Evolutionary conservation across 2,888 invertebrate genomes (phyloP), one percentile per base, ranked within the genome.

Genomic region (Ormyrus labotus): DNA sequence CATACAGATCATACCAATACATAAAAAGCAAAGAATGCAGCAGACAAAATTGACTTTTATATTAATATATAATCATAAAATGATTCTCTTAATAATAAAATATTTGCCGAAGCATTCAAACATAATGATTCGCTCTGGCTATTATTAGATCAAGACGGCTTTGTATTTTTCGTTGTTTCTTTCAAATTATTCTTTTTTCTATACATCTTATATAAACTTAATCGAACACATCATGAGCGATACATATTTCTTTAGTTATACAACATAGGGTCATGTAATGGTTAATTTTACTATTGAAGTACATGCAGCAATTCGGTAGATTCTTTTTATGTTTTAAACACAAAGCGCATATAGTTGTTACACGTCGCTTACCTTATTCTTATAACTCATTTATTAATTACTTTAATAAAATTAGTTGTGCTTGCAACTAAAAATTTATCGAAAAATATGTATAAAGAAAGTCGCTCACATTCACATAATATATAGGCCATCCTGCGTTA

Each of bases 61-160:
- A 81, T 81, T 81, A 83, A 84, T 73, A 83, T 85, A 84, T 83
- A 83, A 83, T 83, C 80, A 83, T 86, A 85, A 87, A 85, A 84
- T 34, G 34, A 34, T 85, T 84, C 82, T 82, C 68, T 78, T 85
- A 72, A 71, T 88, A 87, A 87, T 87, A 89, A 88, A 89, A 88
- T 89, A 89, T 89, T 88, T 86, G 86, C 86, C 87, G 86, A 87
- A 87, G 65, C 57, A 55, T 76, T 77, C 34, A 34, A 34, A 34
- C 34, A 50, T 68, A 51, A 63, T 69, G 51, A 61, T 11, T 45
- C 51, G 11, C 50, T 72, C 45, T 68, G 61, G 11, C 11, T 61
- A n/a, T 57, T 34, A 34, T n/a, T 51, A 58, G 50, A 74, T 70
- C 34, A 70, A 61, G 51, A 65, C 65, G 51, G 57, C 51, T 81